These are phyloP conservation scores for Synergus itoensis DNA, from an alignment of 2,888 invertebrate genomes.

Conservation along the genomic window DNA sequence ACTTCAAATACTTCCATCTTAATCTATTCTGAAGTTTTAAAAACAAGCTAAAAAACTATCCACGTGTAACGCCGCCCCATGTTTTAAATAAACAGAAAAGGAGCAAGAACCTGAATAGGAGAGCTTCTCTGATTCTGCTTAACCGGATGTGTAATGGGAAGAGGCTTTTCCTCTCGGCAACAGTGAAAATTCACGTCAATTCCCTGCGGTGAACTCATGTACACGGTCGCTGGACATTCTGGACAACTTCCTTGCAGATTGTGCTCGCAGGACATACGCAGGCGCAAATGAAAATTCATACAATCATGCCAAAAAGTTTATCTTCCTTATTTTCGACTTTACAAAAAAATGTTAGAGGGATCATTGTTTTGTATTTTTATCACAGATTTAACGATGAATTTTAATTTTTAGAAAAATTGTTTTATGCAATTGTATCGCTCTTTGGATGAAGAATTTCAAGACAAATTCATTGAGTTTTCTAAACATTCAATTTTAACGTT, in stretches of 20 bases:
- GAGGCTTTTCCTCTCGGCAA: conserved; percentile 22
- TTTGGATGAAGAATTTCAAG: too few species aligned
- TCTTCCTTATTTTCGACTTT: too few species aligned
- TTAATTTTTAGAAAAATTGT: too few species aligned
- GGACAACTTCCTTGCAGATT: conserved; percentile 15
- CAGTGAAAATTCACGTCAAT: conserved; percentile 28
- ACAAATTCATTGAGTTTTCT: too few species aligned
- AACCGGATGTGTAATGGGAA: conserved; percentile 36
- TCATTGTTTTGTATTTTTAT: too few species aligned
- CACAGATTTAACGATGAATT: too few species aligned
- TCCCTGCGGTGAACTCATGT: conserved; percentile 11
- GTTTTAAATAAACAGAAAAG: background rate
- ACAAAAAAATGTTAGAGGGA: too few species aligned
- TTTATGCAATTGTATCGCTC: too few species aligned
- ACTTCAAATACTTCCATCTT: conserved; percentile 24
- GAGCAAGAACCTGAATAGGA: background rate
- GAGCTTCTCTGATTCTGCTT: conserved; percentile 24
- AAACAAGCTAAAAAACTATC: background rate
- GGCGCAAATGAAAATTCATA: background rate
- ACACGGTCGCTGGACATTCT: conserved; percentile 1
- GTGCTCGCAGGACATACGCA: conserved; percentile 5
- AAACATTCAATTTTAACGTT: too few species aligned
- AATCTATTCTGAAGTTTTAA: background rate
- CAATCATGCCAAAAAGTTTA: background rate
- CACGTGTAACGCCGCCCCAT: too few species aligned